These are phyloP conservation scores for Pocillopora grandis DNA, from an alignment of 92 coral and sea anemone species.

Conservation along the genomic window DNA sequence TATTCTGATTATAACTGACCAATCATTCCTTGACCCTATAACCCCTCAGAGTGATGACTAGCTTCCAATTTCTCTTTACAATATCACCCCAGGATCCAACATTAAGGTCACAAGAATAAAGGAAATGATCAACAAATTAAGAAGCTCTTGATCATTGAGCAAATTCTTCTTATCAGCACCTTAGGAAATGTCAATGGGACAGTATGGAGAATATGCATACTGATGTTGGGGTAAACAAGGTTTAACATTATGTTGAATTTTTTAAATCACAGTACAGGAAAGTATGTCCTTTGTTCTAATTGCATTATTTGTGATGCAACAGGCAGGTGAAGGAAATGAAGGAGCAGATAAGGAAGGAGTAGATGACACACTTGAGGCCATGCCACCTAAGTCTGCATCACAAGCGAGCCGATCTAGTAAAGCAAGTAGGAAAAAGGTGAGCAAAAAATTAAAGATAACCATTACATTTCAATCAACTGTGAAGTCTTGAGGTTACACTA, in stretches of 20 bases:
- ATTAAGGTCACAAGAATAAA: no score
- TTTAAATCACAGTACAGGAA: neutral
- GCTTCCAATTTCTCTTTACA: no score
- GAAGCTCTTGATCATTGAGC: no score
- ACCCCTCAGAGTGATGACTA: no score
- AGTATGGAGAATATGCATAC: neutral
- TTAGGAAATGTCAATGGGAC: neutral
- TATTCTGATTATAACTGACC: no score
- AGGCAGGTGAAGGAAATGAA: constrained; percentile 60
- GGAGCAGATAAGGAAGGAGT: constrained; percentile 41
- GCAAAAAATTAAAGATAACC: neutral
- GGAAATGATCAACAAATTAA: no score
- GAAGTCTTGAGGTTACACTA: no score
- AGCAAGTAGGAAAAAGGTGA: constrained; percentile 62
- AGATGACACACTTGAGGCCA: constrained; percentile 43
- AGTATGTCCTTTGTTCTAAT: neutral
- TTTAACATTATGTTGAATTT: neutral
- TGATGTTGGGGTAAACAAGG: neutral
- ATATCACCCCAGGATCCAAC: no score
- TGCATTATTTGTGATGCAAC: neutral
- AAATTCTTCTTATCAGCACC: no score
- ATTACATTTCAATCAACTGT: no score
- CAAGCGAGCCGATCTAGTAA: constrained; percentile 75
- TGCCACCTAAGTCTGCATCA: constrained; percentile 84
- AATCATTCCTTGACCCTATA: no score